phyloP scores from a whole-genome alignment of 2,113 vertebrate species.

The Verasper variegatus region DNA sequence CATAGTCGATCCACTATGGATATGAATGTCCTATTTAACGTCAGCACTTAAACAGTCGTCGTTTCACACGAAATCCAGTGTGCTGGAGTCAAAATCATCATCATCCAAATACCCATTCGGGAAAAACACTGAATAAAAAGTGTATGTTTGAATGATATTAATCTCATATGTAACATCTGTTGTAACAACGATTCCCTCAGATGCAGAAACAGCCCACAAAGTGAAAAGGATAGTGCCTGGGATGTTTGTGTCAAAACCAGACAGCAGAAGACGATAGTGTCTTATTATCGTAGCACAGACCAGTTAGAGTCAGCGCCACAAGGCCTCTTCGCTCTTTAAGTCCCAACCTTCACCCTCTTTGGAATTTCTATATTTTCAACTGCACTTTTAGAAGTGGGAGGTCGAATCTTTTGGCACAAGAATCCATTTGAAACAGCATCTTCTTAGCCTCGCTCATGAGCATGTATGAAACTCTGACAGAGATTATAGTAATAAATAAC shows the following conservation, averaged over 20 bases:
- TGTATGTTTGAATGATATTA: not conserved
- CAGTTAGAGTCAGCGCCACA: not conserved
- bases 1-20: not conserved
- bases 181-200: conserved; percentile 31
- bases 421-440: conserved; percentile 39
- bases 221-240: not conserved
- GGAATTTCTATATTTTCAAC: conserved; percentile 42
- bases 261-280: not conserved
- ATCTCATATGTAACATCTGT: not conserved
- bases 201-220: not conserved
- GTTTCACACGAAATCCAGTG: not conserved
- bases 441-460: not conserved
- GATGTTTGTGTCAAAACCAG: not conserved
- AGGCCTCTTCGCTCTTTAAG: not conserved
- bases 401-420: conserved; percentile 46
- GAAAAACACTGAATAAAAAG: not conserved
- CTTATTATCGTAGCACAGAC: not conserved
- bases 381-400: not conserved
- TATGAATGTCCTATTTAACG: not conserved
- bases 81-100: not conserved
- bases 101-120: conserved; percentile 1
- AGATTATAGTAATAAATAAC: conserved; percentile 38
- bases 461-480: not conserved
- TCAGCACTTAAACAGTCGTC: too few relatives aligned
- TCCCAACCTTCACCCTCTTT: conserved; percentile 20